Evolutionary conservation across 2,797 vertebrate species (phyloP), one percentile per base, ranked within the genome.

Genomic region (Aratinga solstitialis): DNA sequence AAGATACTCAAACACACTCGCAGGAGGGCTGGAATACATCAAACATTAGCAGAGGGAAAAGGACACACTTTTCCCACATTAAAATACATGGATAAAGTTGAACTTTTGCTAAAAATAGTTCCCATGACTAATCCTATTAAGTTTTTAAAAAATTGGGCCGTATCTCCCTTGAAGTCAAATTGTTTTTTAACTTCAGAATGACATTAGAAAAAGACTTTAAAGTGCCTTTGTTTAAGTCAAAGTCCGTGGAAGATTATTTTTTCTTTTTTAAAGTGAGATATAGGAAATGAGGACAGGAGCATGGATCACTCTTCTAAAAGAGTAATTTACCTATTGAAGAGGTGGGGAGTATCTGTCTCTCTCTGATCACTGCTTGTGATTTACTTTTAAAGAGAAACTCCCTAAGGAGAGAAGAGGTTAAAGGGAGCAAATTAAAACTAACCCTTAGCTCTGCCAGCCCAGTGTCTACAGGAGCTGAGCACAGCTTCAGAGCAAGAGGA

Each of bases 41-140:
- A 98, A 98, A 98, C 98, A 98, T 98, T 97, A 98, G 96, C 97
- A 98, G 97, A 98, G 98, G 98, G 97, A 98, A 98, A 98, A 99
- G 98, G 98, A 99, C 98, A 99, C 98, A 98, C 98, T 99, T 99
- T 99, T 99, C 99, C 99, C 99, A 99, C 99, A 99, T 99, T 99
- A 99, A 98, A 99, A 99, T 99, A 98, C 98, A 98, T 98, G 98
- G 98, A 99, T 99, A 98, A 98, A 99, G 98, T 98, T 99, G 99
- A 99, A 98, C 98, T 98, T 98, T 97, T 96, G 98, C 98, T 99
- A 99, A 99, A 99, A 99, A 99, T 99, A 99, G 99, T 98, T 98
- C 97, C 97, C 97, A 98, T 98, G 97, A 98, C 98, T 98, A 98
- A 98, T 98, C 98, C 97, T 98, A 98, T 98, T 98, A 98, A 98